Evolutionary conservation across 2,888 invertebrate species (phyloP).

Genomic region (Kryphioiulus occultus): DNA sequence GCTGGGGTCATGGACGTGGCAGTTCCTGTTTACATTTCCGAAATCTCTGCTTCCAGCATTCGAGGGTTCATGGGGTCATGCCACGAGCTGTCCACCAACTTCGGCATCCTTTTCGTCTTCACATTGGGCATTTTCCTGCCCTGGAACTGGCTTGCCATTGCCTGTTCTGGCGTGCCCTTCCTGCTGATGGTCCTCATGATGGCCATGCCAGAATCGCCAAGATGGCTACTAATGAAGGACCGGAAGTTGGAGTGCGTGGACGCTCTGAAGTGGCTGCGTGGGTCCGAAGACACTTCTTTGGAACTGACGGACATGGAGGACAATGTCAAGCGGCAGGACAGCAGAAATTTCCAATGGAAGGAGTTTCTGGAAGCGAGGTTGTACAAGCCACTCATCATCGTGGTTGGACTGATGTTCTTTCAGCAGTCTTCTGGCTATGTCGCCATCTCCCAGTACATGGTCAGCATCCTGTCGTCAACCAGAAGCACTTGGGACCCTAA

Average conservation of each 20-base stretch:
- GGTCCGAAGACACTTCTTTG: background rate
- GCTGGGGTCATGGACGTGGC: constrained; percentile 53
- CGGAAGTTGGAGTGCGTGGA: background rate
- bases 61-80: constrained; percentile 53
- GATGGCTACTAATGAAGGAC: constrained; percentile 46
- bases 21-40: constrained; percentile 52
- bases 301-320: constrained; percentile 38
- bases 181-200: constrained; percentile 31
- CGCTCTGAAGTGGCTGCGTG: constrained; percentile 46
- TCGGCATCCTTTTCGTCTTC: constrained; percentile 41
- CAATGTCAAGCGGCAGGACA: background rate
- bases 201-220: constrained; percentile 47
- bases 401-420: constrained; percentile 54
- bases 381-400: constrained; percentile 51
- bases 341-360: background rate
- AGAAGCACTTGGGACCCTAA: constrained; percentile 52
- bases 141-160: constrained; percentile 50
- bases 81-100: constrained; percentile 52
- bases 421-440: constrained; percentile 55
- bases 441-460: constrained; percentile 54
- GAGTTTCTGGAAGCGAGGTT: background rate
- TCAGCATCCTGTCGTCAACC: constrained; percentile 53
- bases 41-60: constrained; percentile 53
- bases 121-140: constrained; percentile 42
- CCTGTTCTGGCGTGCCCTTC: constrained; percentile 8